phyloP scores from a whole-genome alignment of 2,888 invertebrate genomes.

The Tetranychus piercei region DNA sequence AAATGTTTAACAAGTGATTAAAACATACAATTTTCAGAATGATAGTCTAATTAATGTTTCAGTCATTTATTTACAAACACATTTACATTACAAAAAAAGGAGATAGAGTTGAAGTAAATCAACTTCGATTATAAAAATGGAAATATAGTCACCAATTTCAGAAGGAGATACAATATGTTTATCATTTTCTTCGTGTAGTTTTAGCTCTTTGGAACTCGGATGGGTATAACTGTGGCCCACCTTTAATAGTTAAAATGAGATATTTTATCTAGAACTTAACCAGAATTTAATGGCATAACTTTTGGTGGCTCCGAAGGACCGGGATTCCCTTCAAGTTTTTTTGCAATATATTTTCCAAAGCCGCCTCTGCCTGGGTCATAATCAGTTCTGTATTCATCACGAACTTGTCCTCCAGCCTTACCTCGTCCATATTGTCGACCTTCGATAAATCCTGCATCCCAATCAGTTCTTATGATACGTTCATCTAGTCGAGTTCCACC shows the following conservation, averaged over 20 bases:
- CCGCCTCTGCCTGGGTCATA: conserved; percentile 92
- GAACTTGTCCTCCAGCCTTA: conserved; percentile 92
- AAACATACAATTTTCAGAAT: conserved; percentile 60
- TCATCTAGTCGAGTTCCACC: conserved; percentile 94
- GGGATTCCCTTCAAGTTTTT: not conserved
- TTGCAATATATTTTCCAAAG: conserved; percentile 32
- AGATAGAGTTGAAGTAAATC: no score
- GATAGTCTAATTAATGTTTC: conserved; percentile 43
- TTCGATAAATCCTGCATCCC: conserved; percentile 97
- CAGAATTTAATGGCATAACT: no score
- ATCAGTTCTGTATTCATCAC: conserved; percentile 94
- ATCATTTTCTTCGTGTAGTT: no score
- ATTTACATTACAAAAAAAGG: no score
- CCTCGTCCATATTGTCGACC: conserved; percentile 95
- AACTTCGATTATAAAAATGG: no score
- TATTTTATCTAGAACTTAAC: no score
- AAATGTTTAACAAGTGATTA: conserved; percentile 73
- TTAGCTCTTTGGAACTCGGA: no score
- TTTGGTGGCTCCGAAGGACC: not conserved
- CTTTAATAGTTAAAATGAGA: no score
- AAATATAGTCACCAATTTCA: no score
- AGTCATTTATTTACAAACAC: no score
- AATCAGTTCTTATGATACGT: conserved; percentile 86
- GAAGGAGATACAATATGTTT: no score
- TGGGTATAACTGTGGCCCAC: no score